phyloP scores from a whole-genome alignment of 53 echinoderm and acorn worm genomes.

The Echinarachnius parma region DNA sequence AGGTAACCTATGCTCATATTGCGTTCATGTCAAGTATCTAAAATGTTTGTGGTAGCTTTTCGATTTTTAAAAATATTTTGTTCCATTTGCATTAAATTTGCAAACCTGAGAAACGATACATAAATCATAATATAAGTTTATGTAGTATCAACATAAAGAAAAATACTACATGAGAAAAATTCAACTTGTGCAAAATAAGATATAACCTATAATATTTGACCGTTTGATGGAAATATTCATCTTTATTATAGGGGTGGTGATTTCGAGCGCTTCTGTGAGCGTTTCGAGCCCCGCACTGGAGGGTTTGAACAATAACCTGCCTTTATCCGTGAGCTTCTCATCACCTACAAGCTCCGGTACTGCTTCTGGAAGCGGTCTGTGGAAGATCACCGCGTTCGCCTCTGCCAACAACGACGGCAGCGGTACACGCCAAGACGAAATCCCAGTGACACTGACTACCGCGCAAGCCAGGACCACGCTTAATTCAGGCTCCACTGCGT shows the following conservation, averaged over 20 bases:
- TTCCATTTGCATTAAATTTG: no score
- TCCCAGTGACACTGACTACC: not conserved
- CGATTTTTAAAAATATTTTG: no score
- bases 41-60: no score
- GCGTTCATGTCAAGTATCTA: no score
- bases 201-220: no score
- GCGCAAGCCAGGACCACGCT: conserved; percentile 8
- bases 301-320: not conserved
- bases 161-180: no score
- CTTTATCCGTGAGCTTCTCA: conserved; percentile 37
- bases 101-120: no score
- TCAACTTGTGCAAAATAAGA: no score
- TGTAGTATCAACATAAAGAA: no score
- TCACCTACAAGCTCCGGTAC: conserved; percentile 35
- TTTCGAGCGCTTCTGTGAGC: not conserved
- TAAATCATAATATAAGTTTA: no score
- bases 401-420: conserved; percentile 48
- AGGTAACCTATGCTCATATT: no score
- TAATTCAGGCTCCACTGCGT: conserved; percentile 1
- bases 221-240: no score
- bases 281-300: not conserved
- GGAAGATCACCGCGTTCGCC: conserved; percentile 56
- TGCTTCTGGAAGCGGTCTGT: conserved; percentile 53
- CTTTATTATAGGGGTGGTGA: not conserved
- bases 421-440: not conserved